Percentiles rank a stretch among this genome's conserved stretches.
phyloP scores from a whole-genome alignment of 2,888 invertebrate genomes.

The Carterocephalus palaemon region DNA sequence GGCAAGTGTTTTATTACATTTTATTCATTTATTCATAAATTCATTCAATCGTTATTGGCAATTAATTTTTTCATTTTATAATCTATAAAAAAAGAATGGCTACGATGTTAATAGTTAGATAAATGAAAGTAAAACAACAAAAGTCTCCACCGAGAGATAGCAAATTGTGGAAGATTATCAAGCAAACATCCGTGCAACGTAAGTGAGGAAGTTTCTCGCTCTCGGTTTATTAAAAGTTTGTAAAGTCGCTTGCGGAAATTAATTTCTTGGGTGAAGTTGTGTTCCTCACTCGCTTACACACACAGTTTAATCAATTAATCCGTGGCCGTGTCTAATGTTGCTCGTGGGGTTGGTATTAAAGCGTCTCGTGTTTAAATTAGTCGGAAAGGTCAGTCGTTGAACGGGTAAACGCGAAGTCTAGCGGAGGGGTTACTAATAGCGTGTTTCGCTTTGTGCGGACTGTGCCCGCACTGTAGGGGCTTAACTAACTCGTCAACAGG shows the following conservation, averaged over 20 bases:
- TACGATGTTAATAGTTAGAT: too few relatives aligned
- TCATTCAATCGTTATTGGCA: too few relatives aligned
- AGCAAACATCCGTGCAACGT: slow-evolving; percentile 75
- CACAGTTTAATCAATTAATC: slow-evolving; percentile 3
- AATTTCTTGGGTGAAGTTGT: slow-evolving; percentile 52
- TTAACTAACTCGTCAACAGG: slow-evolving; percentile 73
- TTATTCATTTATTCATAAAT: too few relatives aligned
- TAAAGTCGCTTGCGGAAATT: slow-evolving; percentile 50
- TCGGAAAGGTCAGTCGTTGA: slow-evolving; percentile 29
- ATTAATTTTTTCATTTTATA: too few relatives aligned
- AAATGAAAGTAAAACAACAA: too few relatives aligned
- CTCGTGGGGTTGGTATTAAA: slow-evolving; percentile 11
- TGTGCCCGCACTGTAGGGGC: slow-evolving; percentile 54
- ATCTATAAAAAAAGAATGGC: too few relatives aligned
- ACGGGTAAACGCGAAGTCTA: slow-evolving; percentile 29
- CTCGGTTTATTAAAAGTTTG: slow-evolving; percentile 62
- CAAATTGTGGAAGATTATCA: slow-evolving; percentile 67
- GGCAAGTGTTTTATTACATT: slow-evolving; percentile 82
- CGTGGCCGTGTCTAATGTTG: background rate
- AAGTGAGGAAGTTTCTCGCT: slow-evolving; percentile 72
- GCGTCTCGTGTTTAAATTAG: slow-evolving; percentile 25
- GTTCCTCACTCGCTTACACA: background rate
- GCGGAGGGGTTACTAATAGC: slow-evolving; percentile 38
- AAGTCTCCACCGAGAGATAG: slow-evolving; percentile 53
- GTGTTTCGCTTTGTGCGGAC: slow-evolving; percentile 54